Conservation (phyloP, 2,888 invertebrate genomes). For the Drosophila testacea region DNA sequence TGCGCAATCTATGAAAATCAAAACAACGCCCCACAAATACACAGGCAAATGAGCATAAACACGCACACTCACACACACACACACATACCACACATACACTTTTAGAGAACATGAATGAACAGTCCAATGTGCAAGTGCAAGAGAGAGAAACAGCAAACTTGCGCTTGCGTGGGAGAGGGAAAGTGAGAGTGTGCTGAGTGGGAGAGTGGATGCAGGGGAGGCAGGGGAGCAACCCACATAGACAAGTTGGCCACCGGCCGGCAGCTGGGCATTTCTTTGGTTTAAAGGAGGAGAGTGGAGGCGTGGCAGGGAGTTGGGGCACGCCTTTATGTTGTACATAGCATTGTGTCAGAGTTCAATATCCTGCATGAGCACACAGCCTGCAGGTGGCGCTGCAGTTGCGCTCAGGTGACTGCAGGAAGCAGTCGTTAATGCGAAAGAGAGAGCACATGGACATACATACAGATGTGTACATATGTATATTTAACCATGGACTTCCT, state of each 20-base stretch:
- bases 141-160: slow-evolving; percentile 1
- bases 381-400: slow-evolving; percentile 50
- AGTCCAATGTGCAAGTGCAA: neutral
- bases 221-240: slow-evolving; percentile 22
- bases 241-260: slow-evolving; percentile 74
- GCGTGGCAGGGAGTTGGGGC: neutral
- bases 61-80: slow-evolving; percentile 13
- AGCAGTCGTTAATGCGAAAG: neutral
- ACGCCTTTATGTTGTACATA: slow-evolving; percentile 50
- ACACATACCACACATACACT: slow-evolving; percentile 5
- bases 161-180: neutral
- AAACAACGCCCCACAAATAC: slow-evolving; percentile 79
- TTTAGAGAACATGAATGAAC: slow-evolving; percentile 1
- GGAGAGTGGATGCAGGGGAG: neutral
- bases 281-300: neutral
- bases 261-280: slow-evolving; percentile 25
- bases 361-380: slow-evolving; percentile 62
- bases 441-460: neutral
- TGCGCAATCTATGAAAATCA: slow-evolving; percentile 79
- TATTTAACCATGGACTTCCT: neutral
- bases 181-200: neutral
- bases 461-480: neutral
- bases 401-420: slow-evolving; percentile 12
- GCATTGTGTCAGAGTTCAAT: slow-evolving; percentile 79
- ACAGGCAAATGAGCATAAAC: slow-evolving; percentile 18